phyloP scores from a whole-genome alignment of 2,113 vertebrate species.

The Dicerorhinus sumatrensis region DNA sequence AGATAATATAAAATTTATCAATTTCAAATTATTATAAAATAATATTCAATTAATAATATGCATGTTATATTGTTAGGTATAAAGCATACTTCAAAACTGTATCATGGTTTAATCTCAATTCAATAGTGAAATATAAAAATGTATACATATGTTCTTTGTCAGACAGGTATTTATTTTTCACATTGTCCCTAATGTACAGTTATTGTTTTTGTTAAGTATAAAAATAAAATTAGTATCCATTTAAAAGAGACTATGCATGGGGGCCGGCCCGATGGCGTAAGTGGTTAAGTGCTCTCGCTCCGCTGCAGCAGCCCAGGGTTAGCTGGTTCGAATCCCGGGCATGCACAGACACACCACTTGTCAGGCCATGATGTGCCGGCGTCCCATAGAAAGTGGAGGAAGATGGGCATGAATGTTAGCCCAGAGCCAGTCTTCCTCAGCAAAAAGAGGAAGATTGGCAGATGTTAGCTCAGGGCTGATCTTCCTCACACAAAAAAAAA shows the following conservation, averaged over 20 bases:
- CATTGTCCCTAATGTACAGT: background rate
- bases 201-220: background rate
- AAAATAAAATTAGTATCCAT: background rate
- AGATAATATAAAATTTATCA: background rate
- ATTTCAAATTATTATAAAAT: background rate
- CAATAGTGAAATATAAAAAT: background rate
- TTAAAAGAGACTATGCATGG: background rate
- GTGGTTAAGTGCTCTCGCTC: too few species aligned
- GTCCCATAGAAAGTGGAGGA: too few species aligned
- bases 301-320: too few species aligned
- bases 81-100: background rate
- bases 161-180: background rate
- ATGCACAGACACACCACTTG: too few species aligned
- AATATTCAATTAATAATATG: background rate
- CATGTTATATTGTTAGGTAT: background rate
- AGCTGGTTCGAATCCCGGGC: too few species aligned
- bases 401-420: too few species aligned
- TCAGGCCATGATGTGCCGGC: too few species aligned
- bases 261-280: too few species aligned
- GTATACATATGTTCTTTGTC: background rate
- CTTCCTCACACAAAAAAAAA: too few species aligned
- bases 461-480: too few species aligned
- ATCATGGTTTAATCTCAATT: background rate
- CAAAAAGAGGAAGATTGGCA: too few species aligned
- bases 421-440: too few species aligned